phyloP scores from a whole-genome alignment of 2,888 invertebrate species.

The Bombylius major region DNA sequence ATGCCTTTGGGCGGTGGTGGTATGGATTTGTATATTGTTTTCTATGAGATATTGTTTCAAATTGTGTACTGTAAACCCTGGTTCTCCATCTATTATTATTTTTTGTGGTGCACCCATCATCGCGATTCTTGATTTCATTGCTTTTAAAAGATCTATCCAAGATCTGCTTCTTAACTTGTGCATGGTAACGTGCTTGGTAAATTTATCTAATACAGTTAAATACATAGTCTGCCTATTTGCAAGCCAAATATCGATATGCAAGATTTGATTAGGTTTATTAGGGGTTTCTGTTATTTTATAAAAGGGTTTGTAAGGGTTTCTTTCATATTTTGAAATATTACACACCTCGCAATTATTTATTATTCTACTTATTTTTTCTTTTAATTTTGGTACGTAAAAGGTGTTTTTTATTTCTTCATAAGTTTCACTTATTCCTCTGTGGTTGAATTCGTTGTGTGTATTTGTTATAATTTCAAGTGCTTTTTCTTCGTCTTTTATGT shows the following conservation, averaged over 20 bases:
- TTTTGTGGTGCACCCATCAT: conserved; percentile 11
- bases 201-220: conserved; percentile 8
- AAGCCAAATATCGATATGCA: conserved; percentile 6
- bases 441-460: conserved; percentile 3
- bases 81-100: conserved; percentile 13
- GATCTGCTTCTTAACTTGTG: conserved; percentile 6
- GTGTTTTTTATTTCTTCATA: conserved; percentile 5
- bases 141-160: conserved; percentile 11
- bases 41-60: conserved; percentile 12
- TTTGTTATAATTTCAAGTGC: not conserved
- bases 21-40: conserved; percentile 12
- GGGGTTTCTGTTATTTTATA: not conserved
- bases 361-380: conserved; percentile 45
- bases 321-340: conserved; percentile 1
- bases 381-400: conserved; percentile 17
- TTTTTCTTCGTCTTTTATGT: conserved; percentile 6
- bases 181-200: conserved; percentile 5
- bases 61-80: conserved; percentile 15
- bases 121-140: conserved; percentile 9
- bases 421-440: conserved; percentile 7
- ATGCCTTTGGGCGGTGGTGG: conserved; percentile 12
- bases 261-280: conserved; percentile 1
- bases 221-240: conserved; percentile 3
- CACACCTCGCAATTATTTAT: too few species aligned
- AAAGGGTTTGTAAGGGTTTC: conserved; percentile 1